Percentiles rank a stretch among this genome's conserved stretches.
Conservation (phyloP, 2,888 invertebrate genomes). For the Leucania comma region DNA sequence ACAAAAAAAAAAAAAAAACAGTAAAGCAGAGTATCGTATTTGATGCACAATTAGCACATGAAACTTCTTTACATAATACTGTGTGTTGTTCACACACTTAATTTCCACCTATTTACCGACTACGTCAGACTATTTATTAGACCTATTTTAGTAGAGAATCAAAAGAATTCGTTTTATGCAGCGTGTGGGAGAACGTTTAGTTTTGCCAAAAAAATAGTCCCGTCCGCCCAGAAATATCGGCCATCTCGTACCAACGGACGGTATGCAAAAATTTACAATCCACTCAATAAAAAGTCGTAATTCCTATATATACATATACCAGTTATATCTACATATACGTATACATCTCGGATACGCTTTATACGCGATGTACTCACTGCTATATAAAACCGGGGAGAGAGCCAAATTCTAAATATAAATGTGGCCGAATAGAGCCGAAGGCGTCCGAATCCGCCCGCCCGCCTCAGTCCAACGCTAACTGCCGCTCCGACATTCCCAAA, state of each 20-base stretch:
- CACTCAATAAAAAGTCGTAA: slow-evolving; percentile 89
- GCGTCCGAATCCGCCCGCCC: slow-evolving; percentile 87
- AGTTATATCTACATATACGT: slow-evolving; percentile 70
- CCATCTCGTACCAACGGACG: slow-evolving; percentile 74
- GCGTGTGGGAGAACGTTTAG: slow-evolving; percentile 70
- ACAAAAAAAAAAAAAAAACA: background rate
- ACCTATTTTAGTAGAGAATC: slow-evolving; percentile 64
- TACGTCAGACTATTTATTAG: slow-evolving; percentile 53
- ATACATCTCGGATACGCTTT: slow-evolving; percentile 90
- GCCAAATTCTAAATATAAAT: slow-evolving; percentile 92
- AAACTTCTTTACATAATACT: slow-evolving; percentile 30
- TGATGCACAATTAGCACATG: slow-evolving; percentile 37
- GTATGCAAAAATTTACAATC: slow-evolving; percentile 88
- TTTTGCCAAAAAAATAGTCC: slow-evolving; percentile 75
- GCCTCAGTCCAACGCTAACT: slow-evolving; percentile 89
- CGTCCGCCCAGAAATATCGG: slow-evolving; percentile 77
- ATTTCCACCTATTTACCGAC: slow-evolving; percentile 26
- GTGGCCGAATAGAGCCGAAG: slow-evolving; percentile 86
- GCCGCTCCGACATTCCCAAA: slow-evolving; percentile 87
- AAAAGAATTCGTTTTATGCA: slow-evolving; percentile 65
- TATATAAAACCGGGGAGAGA: slow-evolving; percentile 91
- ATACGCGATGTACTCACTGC: slow-evolving; percentile 90
- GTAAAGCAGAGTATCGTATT: slow-evolving; percentile 2
- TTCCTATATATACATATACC: slow-evolving; percentile 88
- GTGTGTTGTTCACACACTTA: slow-evolving; percentile 9